Base-by-base conservation (phyloP, 2,888 invertebrate genomes). In the Formica aserva region DNA sequence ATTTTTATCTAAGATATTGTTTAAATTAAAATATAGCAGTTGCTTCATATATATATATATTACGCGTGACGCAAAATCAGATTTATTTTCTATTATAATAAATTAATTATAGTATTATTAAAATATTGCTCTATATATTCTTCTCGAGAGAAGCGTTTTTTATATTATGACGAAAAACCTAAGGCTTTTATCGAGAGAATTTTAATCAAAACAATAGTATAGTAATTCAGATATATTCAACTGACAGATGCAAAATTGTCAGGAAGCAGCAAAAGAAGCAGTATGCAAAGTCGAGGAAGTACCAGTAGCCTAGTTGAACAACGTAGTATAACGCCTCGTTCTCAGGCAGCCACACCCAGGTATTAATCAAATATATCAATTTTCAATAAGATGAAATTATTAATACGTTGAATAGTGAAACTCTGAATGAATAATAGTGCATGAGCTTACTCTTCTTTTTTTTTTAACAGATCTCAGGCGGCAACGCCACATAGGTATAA, bases 401-500 rank as follows among this genome's bases (percentile, higher is more conserved):
- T 74, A 45, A 62, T 62, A 18, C 22, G n/a, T 38, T 35, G 9
- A 29, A 15, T 57, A 81, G 6, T 15, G 3, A 63, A 41, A 55
- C 22, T 65, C 0, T 66, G 29, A 35, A 55, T 55, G 22, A 63
- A 18, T 55, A 22, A 76, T 22, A 48, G 9, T 32, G 18, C 13
- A 15, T 1, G 9, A 35, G 48, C n/a, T 55, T 45, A 38, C 5
- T 60, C 11, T 48, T 22, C 32, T 83, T n/a, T 60, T n/a, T 60
- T 60, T 35, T 83, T 75, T 52, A 83, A 41, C 85, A 95, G 97
- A 96, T 98, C 98, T 96, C 98, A 98, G 96, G 98, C 98, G 94
- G 98, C 98, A 91, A 98, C 98, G 89, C 98, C 98, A 94, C 98
- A 98, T 95, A 98, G 98, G 95, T 98, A 98, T 95, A 98, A 98